Evolutionary conservation across 2,113 vertebrate species (phyloP).

Genomic region (Gymnocephalus cernua): DNA sequence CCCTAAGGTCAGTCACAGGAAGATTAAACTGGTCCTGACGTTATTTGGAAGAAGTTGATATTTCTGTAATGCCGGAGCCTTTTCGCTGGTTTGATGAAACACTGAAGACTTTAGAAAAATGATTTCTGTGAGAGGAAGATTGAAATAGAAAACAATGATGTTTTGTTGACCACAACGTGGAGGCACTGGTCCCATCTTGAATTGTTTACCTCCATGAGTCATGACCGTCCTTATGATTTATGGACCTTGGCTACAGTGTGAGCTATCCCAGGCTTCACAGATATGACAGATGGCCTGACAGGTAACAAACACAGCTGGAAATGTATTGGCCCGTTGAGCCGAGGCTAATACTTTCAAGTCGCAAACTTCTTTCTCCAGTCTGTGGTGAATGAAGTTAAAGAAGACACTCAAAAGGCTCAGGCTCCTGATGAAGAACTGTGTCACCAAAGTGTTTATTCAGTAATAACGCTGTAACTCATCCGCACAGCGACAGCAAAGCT

Average conservation of each 20-base stretch:
- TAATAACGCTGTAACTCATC: slow-evolving; percentile 15
- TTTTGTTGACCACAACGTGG: slow-evolving; percentile 59
- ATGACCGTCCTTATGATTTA: slow-evolving; percentile 59
- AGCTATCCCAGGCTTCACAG: slow-evolving; percentile 45
- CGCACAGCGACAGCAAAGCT: neutral
- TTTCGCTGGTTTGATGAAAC: slow-evolving; percentile 58
- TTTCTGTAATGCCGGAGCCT: slow-evolving; percentile 22
- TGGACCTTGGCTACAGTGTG: slow-evolving; percentile 28
- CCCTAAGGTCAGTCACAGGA: slow-evolving; percentile 37
- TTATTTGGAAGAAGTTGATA: slow-evolving; percentile 54
- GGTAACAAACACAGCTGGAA: slow-evolving; percentile 67
- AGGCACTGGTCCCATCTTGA: slow-evolving; percentile 38
- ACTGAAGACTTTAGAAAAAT: slow-evolving; percentile 31
- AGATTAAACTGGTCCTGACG: slow-evolving; percentile 53
- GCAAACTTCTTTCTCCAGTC: slow-evolving; percentile 14
- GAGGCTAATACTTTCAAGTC: slow-evolving; percentile 29
- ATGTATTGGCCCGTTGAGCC: slow-evolving; percentile 67
- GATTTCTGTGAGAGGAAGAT: slow-evolving; percentile 32
- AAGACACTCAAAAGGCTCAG: slow-evolving; percentile 1
- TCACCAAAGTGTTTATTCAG: slow-evolving; percentile 27
- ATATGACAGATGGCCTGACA: slow-evolving; percentile 68
- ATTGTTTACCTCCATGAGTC: slow-evolving; percentile 71
- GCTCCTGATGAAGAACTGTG: slow-evolving; percentile 35
- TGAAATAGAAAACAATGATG: slow-evolving; percentile 64
- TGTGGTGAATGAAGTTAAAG: slow-evolving; percentile 16